Conservation (phyloP, 2,113 vertebrate genomes). For the Phalacrocorax brasilianus region DNA sequence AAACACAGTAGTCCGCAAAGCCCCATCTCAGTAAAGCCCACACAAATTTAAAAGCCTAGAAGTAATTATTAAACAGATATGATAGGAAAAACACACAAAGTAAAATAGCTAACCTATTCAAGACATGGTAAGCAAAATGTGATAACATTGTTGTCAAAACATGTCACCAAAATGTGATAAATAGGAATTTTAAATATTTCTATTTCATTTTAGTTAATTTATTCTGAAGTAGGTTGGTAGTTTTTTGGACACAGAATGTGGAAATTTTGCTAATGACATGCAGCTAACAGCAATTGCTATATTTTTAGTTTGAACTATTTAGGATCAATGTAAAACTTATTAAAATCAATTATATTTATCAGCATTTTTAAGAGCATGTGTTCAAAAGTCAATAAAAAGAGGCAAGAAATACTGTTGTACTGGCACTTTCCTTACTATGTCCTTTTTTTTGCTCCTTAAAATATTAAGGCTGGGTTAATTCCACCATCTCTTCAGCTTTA, state of each 20-base stretch:
- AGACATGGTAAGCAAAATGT: background rate
- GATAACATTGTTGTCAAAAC: background rate
- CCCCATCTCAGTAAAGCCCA: background rate
- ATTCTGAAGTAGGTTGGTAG: fast-evolving
- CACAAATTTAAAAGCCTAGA: background rate
- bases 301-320: background rate
- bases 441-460: background rate
- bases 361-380: background rate
- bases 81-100: background rate
- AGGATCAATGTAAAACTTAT: background rate
- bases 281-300: background rate
- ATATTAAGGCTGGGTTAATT: background rate
- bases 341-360: background rate
- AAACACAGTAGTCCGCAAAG: background rate
- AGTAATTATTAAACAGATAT: background rate
- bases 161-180: background rate
- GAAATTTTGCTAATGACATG: background rate
- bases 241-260: background rate
- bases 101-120: background rate
- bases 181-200: background rate
- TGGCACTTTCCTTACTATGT: background rate
- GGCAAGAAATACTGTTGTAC: background rate
- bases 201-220: background rate
- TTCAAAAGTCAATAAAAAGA: background rate
- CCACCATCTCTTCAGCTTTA: background rate